Evolutionary conservation across 2,888 invertebrate genomes (phyloP).

Genomic region (Trissoscelio sp.): DNA sequence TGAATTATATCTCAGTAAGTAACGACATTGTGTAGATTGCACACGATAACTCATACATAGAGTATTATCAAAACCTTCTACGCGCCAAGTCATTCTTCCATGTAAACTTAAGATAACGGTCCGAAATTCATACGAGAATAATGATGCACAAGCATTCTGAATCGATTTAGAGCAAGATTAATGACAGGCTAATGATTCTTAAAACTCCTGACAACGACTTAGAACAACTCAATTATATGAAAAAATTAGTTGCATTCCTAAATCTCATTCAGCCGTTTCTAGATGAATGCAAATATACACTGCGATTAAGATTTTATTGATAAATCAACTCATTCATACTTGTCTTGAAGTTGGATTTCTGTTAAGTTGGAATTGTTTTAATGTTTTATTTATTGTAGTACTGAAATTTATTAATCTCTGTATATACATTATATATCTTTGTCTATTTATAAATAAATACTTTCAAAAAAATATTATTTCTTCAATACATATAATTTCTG

Average conservation of each 20-base stretch:
- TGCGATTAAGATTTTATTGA: conserved; percentile 63
- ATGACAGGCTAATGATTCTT: conserved; percentile 62
- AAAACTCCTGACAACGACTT: conserved; percentile 54
- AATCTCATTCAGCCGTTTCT: conserved; percentile 42
- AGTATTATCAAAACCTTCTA: conserved; percentile 55
- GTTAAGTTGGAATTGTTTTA: conserved; percentile 47
- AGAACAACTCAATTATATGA: conserved; percentile 62
- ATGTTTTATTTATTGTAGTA: conserved; percentile 13
- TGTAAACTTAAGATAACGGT: conserved; percentile 59
- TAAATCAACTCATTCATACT: conserved; percentile 48
- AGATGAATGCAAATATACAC: conserved; percentile 47
- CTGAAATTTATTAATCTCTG: conserved; percentile 21
- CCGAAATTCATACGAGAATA: conserved; percentile 56
- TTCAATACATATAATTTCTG: no score
- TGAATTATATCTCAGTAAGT: conserved; percentile 56
- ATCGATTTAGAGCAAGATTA: conserved; percentile 67
- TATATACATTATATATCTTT: no score
- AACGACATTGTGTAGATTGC: conserved; percentile 62
- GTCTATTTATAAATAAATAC: no score
- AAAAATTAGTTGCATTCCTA: conserved; percentile 55
- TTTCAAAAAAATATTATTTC: no score
- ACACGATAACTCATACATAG: conserved; percentile 56
- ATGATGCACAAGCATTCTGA: conserved; percentile 55
- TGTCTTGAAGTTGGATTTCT: conserved; percentile 28
- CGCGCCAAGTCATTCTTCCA: conserved; percentile 50